Base-by-base conservation (phyloP, 2,113 vertebrate species). In the Rhynchomys soricoides region DNA sequence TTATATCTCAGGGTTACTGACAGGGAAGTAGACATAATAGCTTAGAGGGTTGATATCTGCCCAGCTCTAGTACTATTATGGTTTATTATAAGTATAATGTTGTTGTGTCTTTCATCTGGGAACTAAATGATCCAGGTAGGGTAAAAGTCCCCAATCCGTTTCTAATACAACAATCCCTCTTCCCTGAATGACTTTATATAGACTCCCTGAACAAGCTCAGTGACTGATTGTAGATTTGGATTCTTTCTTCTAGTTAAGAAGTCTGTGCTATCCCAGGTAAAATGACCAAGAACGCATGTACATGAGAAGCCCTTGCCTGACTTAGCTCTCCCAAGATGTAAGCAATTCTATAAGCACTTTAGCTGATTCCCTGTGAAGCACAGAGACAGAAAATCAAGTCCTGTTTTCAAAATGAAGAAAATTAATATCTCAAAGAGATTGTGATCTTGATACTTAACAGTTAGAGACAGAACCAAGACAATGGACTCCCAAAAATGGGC, bases 381-480 rank as follows among this genome's bases (percentile, higher is more conserved):
- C 6, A 5, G 15, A 31, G 43, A 29, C 8, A 40, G 19, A 10
- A 79, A 81, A n/a, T 64, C 6, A 68, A 85, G 21, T 62, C n/a
- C 22, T 57, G 64, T 89, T n/a, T 93, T 79, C 45, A 70, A 77
- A 90, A 74, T 21, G 43, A 79, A 70, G 93, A 92, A 57, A 91
- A 96, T 57, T 24, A 77, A 29, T 71, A 31, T 79, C 86, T 29
- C 37, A 86, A 77, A 78, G 57, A 70, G 24, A 77, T 12, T 68
- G 7, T 70, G 15, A 31, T 17, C 22, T 48, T 87, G 22, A 13
- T 0, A 2, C 75, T 88, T 74, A 85, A 62, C n/a, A 62, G 78
- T 55, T 1, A 79, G 40, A 15, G 50, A 50, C 0, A 71, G 26
- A 70, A 22, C 2, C 21, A 34, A 66, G 55, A 34, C 34, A 50